These are phyloP conservation scores for Strigops habroptila DNA, from an alignment of 2,113 vertebrate species.

Conservation along the genomic window DNA sequence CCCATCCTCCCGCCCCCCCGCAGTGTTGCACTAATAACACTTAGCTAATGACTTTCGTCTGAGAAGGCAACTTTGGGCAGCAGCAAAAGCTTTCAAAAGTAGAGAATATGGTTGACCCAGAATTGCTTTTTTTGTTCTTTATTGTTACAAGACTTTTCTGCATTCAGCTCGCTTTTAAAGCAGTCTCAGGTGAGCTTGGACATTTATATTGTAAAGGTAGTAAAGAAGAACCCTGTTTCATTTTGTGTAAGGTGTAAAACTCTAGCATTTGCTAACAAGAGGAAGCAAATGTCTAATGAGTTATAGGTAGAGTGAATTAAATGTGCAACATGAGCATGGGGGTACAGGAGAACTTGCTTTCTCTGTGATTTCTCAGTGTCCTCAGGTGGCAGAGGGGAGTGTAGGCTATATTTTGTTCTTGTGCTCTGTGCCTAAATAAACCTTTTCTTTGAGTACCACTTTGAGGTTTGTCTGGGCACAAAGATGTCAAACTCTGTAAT, in stretches of 20 bases:
- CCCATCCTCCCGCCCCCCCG: background rate
- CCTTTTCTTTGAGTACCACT: background rate
- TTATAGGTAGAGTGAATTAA: background rate
- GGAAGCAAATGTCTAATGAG: background rate
- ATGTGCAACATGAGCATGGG: background rate
- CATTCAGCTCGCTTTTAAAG: background rate
- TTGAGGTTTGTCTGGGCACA: background rate
- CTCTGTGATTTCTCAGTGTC: background rate
- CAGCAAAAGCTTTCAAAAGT: background rate
- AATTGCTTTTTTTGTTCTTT: background rate
- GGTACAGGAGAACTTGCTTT: background rate
- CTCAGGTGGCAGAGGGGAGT: background rate
- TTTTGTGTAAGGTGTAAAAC: background rate
- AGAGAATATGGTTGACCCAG: background rate
- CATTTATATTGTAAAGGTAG: rapidly evolving
- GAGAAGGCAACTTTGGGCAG: background rate
- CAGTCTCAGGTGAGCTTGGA: background rate
- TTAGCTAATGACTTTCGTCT: background rate
- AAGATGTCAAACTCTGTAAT: background rate
- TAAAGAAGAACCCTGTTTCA: background rate
- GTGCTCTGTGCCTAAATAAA: background rate
- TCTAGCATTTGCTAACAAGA: background rate
- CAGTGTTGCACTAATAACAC: background rate
- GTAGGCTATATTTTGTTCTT: background rate
- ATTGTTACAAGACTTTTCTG: background rate